These are phyloP conservation scores for Neoniphon sammara DNA, from an alignment of 2,797 vertebrate species.

Conservation along the genomic window DNA sequence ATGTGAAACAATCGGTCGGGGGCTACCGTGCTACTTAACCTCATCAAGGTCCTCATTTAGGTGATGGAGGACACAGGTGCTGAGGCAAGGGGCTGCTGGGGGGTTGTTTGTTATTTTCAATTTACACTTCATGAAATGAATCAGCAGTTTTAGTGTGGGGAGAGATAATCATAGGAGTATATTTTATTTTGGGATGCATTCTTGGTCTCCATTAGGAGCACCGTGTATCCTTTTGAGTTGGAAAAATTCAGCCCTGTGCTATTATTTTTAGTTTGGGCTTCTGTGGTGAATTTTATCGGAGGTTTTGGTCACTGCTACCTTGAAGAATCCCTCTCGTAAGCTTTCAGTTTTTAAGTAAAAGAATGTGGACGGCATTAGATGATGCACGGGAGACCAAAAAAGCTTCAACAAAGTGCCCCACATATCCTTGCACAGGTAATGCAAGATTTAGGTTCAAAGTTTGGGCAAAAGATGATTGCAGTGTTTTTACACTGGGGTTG, in stretches of 20 bases:
- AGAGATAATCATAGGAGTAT: slow-evolving; percentile 50
- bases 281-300: too few species aligned
- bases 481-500: slow-evolving; percentile 41
- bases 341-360: slow-evolving; percentile 6
- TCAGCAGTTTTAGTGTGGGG: slow-evolving; percentile 59
- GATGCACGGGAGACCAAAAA: slow-evolving; percentile 4
- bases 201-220: slow-evolving; percentile 12
- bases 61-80: slow-evolving; percentile 64
- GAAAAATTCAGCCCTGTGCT: background rate
- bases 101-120: slow-evolving; percentile 69
- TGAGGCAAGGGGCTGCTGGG: slow-evolving; percentile 50
- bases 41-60: slow-evolving; percentile 73
- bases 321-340: background rate
- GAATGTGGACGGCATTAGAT: slow-evolving; percentile 3
- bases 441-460: slow-evolving; percentile 43
- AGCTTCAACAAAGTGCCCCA: slow-evolving; percentile 9
- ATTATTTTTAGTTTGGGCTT: too few species aligned
- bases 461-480: slow-evolving; percentile 51
- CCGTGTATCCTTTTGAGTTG: background rate
- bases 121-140: slow-evolving; percentile 67
- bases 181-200: slow-evolving; percentile 43
- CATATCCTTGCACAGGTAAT: slow-evolving; percentile 16
- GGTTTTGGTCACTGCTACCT: too few species aligned
- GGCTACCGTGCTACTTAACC: slow-evolving; percentile 76
- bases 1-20: slow-evolving; percentile 78